A percentile compares a stretch with the other conserved stretches of the same genome.
These are phyloP conservation scores for Tonatia bakeri DNA, from an alignment of 2,113 vertebrate species.

Conservation along the genomic window DNA sequence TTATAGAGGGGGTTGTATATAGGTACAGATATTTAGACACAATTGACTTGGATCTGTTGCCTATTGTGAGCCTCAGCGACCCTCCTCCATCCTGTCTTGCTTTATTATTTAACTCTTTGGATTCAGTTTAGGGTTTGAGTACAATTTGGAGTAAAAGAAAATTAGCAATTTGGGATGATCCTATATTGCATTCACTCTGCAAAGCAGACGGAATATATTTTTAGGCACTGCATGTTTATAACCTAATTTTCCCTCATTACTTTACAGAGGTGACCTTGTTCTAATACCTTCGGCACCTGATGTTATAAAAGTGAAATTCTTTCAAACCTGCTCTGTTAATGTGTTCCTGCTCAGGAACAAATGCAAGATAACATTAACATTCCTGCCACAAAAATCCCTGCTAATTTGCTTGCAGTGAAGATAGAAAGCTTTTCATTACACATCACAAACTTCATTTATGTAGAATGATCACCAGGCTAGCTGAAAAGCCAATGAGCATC, in stretches of 20 bases:
- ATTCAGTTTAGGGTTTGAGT: constrained; percentile 55
- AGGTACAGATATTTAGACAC: not conserved
- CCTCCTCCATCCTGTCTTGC: not conserved
- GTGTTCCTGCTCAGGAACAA: constrained; percentile 79
- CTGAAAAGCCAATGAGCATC: constrained; percentile 81
- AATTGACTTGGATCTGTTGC: constrained; percentile 50
- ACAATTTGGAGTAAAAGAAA: constrained; percentile 68
- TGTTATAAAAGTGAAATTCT: constrained; percentile 80
- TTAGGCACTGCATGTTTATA: constrained; percentile 81
- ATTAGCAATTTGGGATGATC: constrained; percentile 68
- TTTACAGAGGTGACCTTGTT: constrained; percentile 84
- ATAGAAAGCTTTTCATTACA: constrained; percentile 85
- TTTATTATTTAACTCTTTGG: constrained; percentile 71
- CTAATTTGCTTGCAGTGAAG: constrained; percentile 83
- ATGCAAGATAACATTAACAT: constrained; percentile 82
- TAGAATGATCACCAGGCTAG: constrained; percentile 80
- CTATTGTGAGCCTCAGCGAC: not conserved
- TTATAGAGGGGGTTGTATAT: not conserved
- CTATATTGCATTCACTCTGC: constrained; percentile 67
- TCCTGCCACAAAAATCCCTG: constrained; percentile 81
- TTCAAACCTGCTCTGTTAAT: constrained; percentile 79
- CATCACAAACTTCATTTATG: constrained; percentile 86
- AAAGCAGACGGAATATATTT: constrained; percentile 78
- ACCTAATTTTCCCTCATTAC: constrained; percentile 79
- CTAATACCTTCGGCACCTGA: constrained; percentile 79